These are phyloP conservation scores for Bombus vancouverensis DNA, from an alignment of 1,140 invertebrate genomes.

Conservation along the genomic window DNA sequence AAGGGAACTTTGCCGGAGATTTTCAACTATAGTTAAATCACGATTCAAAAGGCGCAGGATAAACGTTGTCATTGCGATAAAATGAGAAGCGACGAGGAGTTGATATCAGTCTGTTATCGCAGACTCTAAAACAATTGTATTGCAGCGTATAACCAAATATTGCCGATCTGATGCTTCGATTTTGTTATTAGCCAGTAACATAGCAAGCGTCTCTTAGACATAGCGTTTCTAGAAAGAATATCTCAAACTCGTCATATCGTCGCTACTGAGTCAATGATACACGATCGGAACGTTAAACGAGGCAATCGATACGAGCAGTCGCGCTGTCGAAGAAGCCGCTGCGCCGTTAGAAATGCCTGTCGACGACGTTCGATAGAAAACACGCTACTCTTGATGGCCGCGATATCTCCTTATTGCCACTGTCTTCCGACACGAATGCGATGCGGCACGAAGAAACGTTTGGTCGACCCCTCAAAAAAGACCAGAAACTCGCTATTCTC, in stretches of 20 bases:
- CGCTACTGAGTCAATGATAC: no score
- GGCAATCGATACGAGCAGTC: not conserved
- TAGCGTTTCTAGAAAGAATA: no score
- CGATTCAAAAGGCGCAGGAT: not conserved
- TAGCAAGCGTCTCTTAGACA: not conserved
- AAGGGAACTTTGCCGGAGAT: not conserved
- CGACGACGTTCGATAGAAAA: no score
- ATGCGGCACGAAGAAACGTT: not conserved
- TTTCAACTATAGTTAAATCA: constrained; percentile 23
- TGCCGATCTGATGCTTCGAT: not conserved
- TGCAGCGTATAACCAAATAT: not conserved
- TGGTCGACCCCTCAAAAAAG: no score
- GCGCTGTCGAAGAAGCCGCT: not conserved
- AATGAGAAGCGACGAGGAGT: not conserved
- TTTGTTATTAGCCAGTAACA: not conserved
- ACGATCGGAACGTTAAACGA: not conserved
- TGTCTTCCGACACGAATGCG: not conserved
- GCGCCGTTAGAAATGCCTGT: not conserved
- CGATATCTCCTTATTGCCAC: not conserved
- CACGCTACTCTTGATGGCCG: not conserved
- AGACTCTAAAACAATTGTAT: not conserved
- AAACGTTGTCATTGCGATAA: constrained; percentile 16
- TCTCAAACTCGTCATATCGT: not conserved
- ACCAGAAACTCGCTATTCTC: not conserved
- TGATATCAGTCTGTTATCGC: not conserved